Evolutionary conservation across 2,113 vertebrate genomes (phyloP).

Genomic region (Murina feae): DNA sequence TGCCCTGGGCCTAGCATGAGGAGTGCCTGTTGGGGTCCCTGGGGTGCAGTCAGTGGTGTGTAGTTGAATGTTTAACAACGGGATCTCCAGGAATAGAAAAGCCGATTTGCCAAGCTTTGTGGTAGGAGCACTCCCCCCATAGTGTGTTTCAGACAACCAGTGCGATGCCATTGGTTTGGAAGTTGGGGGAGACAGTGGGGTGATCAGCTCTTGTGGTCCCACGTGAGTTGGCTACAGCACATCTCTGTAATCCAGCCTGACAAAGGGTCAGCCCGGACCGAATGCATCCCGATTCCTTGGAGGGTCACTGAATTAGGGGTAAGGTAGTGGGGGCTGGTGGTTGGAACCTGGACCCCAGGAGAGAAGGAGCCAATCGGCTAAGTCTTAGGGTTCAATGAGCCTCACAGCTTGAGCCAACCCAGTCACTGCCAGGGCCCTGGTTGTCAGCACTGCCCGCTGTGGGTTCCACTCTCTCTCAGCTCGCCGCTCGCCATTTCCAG

Average conservation of each 20-base stretch:
- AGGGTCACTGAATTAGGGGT: background rate
- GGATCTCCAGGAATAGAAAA: background rate
- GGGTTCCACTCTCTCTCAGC: background rate
- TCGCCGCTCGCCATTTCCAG: background rate
- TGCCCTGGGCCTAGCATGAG: background rate
- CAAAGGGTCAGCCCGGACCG: background rate
- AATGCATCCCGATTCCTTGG: background rate
- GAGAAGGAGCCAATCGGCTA: background rate
- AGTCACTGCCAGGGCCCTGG: background rate
- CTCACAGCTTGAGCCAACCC: background rate
- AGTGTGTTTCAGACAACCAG: background rate
- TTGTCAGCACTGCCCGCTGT: fast-evolving
- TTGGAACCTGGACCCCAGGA: background rate
- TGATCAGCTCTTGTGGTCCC: background rate
- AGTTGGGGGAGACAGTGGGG: background rate
- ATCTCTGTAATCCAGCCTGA: fast-evolving
- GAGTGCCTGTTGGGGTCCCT: background rate
- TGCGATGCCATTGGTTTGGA: background rate
- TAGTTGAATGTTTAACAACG: background rate
- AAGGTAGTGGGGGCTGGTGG: background rate
- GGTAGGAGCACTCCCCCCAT: background rate
- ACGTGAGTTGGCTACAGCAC: fast-evolving
- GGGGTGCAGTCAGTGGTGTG: background rate
- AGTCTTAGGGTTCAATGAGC: background rate
- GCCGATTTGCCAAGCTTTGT: background rate